Evolutionary conservation across 2,888 invertebrate species (phyloP).

Genomic region (Hypena proboscidalis): DNA sequence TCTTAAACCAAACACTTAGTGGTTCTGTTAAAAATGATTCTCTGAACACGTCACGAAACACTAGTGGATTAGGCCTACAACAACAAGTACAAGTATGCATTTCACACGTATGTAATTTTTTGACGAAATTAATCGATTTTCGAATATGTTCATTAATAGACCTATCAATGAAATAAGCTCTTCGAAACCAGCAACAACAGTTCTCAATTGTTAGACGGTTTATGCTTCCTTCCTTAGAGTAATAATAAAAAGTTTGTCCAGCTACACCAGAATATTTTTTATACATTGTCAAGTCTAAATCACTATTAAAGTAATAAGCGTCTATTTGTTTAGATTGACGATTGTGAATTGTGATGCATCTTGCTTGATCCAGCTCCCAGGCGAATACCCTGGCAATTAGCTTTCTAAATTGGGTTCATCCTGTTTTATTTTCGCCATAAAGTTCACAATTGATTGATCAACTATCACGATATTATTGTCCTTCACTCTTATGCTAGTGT

Average conservation of each 20-base stretch:
- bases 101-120: slow-evolving; percentile 37
- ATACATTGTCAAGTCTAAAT: slow-evolving; percentile 15
- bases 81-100: slow-evolving; percentile 43
- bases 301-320: slow-evolving; percentile 13
- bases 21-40: too few species aligned
- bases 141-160: slow-evolving; percentile 1
- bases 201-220: not conserved
- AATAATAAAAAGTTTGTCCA: not conserved
- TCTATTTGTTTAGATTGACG: slow-evolving; percentile 16
- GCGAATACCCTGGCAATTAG: not conserved
- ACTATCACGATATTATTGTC: too few species aligned
- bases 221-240: not conserved
- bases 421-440: not conserved
- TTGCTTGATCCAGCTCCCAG: not conserved
- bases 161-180: slow-evolving; percentile 27
- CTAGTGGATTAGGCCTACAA: slow-evolving; percentile 26
- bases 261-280: slow-evolving; percentile 1
- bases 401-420: not conserved
- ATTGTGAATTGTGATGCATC: slow-evolving; percentile 15
- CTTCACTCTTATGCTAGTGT: too few species aligned
- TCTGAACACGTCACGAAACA: too few species aligned
- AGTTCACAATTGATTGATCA: too few species aligned
- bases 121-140: slow-evolving; percentile 21
- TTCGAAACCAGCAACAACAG: slow-evolving; percentile 52
- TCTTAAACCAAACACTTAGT: too few species aligned